A percentile compares a stretch with the other conserved stretches of the same genome.
Conservation (phyloP, 2,888 invertebrate genomes). For the Apotomis capreana region DNA sequence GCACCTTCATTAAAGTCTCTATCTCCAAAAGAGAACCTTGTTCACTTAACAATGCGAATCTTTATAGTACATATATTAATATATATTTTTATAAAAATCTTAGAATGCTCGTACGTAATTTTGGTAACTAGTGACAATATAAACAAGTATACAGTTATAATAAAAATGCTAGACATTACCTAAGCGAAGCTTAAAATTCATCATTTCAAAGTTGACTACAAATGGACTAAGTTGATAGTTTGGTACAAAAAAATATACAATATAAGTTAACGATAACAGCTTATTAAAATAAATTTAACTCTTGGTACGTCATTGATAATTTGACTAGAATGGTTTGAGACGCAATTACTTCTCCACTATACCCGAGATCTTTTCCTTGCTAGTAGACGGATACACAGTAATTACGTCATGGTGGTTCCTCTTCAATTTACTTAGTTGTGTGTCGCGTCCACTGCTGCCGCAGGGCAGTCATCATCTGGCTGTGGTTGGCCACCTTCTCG, state of each 20-base stretch:
- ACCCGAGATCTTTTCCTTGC: neutral
- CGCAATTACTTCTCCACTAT: neutral
- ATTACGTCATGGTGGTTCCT: neutral
- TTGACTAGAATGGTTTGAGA: slow-evolving; percentile 35
- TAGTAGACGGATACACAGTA: neutral
- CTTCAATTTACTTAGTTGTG: slow-evolving; percentile 88
- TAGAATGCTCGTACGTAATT: slow-evolving; percentile 12
- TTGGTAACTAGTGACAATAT: neutral
- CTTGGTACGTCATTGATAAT: slow-evolving; percentile 18
- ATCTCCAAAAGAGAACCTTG: slow-evolving; percentile 49
- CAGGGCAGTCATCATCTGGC: slow-evolving; percentile 92
- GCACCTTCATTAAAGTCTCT: slow-evolving; percentile 59
- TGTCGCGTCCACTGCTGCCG: slow-evolving; percentile 93
- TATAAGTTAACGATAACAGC: slow-evolving; percentile 4
- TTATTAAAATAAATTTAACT: slow-evolving; percentile 7
- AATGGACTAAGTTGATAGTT: no score
- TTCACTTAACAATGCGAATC: slow-evolving; percentile 45
- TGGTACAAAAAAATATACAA: neutral
- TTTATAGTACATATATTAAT: slow-evolving; percentile 29
- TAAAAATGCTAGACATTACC: neutral
- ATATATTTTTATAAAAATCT: slow-evolving; percentile 13
- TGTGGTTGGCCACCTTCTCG: slow-evolving; percentile 93
- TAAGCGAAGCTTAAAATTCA: neutral
- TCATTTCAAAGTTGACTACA: neutral
- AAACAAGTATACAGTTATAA: neutral